These are phyloP conservation scores for Holotrichia oblita DNA, from an alignment of 1,140 invertebrate genomes.

Conservation along the genomic window DNA sequence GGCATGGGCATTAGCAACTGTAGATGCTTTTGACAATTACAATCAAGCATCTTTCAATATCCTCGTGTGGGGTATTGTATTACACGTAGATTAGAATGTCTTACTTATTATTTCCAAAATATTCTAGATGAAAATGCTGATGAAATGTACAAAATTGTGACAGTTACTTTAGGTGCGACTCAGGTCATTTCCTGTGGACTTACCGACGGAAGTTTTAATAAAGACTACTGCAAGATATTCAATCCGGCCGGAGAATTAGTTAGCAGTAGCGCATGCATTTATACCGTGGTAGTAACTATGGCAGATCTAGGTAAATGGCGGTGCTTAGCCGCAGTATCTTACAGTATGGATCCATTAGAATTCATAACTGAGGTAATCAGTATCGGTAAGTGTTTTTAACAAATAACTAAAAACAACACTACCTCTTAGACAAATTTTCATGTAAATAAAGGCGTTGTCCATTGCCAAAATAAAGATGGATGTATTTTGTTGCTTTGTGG, in stretches of 20 bases:
- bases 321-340: neutral
- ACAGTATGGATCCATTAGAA: neutral
- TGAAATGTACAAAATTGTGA: neutral
- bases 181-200: neutral
- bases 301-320: neutral
- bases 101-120: neutral
- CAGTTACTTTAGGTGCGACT: neutral
- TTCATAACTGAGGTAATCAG: neutral
- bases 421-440: too few relatives aligned
- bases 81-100: neutral
- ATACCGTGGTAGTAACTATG: neutral
- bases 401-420: too few relatives aligned
- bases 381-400: neutral
- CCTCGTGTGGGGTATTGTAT: neutral
- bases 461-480: too few relatives aligned
- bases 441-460: too few relatives aligned
- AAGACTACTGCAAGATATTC: neutral
- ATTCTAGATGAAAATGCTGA: neutral
- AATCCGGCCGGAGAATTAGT: neutral
- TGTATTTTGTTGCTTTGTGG: too few relatives aligned
- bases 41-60: neutral
- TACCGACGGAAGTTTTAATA: neutral
- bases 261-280: neutral
- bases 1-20: neutral
- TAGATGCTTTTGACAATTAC: neutral